phyloP scores from a whole-genome alignment of 2,888 invertebrate genomes.

The Anthrax anthrax region DNA sequence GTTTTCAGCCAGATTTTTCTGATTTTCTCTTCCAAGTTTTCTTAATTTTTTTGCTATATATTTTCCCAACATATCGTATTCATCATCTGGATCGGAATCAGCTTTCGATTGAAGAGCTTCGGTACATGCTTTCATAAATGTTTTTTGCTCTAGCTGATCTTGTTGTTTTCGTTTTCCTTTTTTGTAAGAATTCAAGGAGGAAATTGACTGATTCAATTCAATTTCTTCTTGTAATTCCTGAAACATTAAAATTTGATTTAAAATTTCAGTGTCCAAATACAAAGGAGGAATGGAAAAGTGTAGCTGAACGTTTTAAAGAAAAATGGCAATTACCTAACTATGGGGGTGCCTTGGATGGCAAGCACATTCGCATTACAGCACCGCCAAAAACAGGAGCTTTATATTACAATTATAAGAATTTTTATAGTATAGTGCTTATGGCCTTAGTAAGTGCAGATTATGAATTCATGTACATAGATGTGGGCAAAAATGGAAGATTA shows the following conservation, averaged over 20 bases:
- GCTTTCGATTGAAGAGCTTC: background rate
- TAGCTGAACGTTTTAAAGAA: background rate
- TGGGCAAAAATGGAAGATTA: conserved; percentile 1
- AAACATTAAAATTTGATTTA: background rate
- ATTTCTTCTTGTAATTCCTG: background rate
- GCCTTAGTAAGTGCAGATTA: background rate
- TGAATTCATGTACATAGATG: conserved; percentile 1
- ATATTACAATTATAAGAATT: conserved; percentile 2
- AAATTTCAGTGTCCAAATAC: background rate
- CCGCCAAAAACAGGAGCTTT: background rate
- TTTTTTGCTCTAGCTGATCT: background rate
- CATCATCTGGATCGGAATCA: background rate
- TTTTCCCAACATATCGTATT: conserved; percentile 2
- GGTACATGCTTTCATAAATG: background rate
- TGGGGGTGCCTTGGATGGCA: background rate
- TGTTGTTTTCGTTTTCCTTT: background rate
- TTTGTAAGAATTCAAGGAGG: background rate
- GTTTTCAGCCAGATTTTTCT: background rate
- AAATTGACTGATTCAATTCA: background rate
- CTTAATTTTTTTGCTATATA: background rate
- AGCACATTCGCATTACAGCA: conserved; percentile 1
- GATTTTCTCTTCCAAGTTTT: background rate
- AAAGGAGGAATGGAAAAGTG: background rate
- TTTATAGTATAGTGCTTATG: background rate
- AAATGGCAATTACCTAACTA: background rate